phyloP scores from a whole-genome alignment of 2,113 vertebrate species.

The Ceyx cyanopectus region DNA sequence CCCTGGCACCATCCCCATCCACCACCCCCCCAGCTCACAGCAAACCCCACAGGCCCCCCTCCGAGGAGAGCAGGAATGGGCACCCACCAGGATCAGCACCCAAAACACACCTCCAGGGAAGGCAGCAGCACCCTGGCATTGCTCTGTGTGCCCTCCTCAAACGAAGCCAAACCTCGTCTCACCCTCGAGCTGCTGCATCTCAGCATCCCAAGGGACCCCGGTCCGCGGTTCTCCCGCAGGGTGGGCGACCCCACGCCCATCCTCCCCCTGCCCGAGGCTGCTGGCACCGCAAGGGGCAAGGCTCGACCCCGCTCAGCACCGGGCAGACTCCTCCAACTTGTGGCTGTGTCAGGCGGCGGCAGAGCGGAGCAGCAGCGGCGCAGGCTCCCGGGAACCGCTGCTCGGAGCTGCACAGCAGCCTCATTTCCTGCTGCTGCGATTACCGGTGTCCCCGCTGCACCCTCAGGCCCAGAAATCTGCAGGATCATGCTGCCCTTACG shows the following conservation, averaged over 20 bases:
- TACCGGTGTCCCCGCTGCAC: neutral
- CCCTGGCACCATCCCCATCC: accelerated
- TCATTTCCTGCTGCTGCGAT: neutral
- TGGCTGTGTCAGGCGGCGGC: neutral
- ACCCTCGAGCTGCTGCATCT: accelerated
- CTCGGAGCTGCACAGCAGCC: neutral
- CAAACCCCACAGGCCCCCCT: neutral
- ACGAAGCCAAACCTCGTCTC: neutral
- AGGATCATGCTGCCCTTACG: neutral
- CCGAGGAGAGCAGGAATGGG: neutral
- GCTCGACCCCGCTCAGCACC: accelerated
- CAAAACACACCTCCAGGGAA: neutral
- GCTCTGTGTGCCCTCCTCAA: neutral
- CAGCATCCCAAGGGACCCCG: accelerated
- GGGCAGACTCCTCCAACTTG: neutral
- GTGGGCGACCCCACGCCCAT: accelerated
- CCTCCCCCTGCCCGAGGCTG: neutral
- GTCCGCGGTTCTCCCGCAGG: accelerated
- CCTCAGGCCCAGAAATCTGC: neutral
- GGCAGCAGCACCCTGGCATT: accelerated
- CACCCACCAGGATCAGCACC: neutral
- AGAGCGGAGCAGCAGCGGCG: neutral
- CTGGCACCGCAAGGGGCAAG: accelerated
- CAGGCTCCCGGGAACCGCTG: neutral
- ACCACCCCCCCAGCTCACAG: too few relatives aligned